A percentile compares a stretch with the other conserved stretches of the same genome.
These are phyloP conservation scores for Pholis gunnellus DNA, from an alignment of 2,113 vertebrate species.

Conservation along the genomic window DNA sequence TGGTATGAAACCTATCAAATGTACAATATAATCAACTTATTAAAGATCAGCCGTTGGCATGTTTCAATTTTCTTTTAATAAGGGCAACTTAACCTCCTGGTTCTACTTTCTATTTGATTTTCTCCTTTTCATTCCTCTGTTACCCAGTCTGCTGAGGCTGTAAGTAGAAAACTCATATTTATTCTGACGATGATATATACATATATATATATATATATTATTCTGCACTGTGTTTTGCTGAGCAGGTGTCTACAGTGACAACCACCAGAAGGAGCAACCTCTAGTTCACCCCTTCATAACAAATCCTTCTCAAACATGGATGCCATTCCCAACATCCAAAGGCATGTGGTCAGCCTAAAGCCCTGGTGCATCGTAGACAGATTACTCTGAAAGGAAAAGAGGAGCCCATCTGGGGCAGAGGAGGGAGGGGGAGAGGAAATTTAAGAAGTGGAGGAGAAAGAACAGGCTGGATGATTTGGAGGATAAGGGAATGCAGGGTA, in stretches of 20 bases:
- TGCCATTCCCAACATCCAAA: conserved; percentile 53
- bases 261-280: conserved; percentile 54
- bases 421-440: conserved; percentile 44
- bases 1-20: conserved; percentile 41
- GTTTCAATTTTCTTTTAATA: conserved; percentile 55
- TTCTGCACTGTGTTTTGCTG: conserved; percentile 7
- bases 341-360: conserved; percentile 62
- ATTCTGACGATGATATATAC: neutral
- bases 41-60: conserved; percentile 36
- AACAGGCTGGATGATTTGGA: conserved; percentile 36
- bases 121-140: conserved; percentile 15
- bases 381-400: conserved; percentile 52
- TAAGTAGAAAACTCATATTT: neutral
- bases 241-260: conserved; percentile 58
- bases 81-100: conserved; percentile 17
- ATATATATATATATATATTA: too few species aligned
- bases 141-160: neutral
- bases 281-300: conserved; percentile 53
- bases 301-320: conserved; percentile 46
- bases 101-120: conserved; percentile 31
- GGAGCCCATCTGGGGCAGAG: conserved; percentile 61
- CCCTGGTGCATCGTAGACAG: conserved; percentile 44
- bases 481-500: conserved; percentile 38
- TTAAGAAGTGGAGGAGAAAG: conserved; percentile 61
- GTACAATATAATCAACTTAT: conserved; percentile 47